These are phyloP conservation scores for Poliocrania exsul DNA, from an alignment of 2,797 vertebrate genomes.

Conservation along the genomic window DNA sequence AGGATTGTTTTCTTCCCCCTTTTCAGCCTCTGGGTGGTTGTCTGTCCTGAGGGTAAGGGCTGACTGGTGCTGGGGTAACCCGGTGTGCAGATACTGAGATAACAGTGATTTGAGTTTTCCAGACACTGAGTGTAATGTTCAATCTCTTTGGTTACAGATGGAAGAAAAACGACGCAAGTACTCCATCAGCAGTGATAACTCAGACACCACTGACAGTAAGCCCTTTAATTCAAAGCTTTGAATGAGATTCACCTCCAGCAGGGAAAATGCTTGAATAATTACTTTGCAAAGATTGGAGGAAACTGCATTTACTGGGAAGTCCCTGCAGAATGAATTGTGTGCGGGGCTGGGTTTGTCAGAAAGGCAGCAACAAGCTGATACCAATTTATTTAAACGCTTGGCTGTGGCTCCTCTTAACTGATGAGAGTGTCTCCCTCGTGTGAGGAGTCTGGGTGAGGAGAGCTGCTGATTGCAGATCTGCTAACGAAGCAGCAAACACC, in stretches of 20 bases:
- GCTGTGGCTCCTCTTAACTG: not conserved
- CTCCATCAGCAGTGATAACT: constrained; percentile 98
- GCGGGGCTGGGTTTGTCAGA: constrained; percentile 25
- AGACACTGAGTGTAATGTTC: constrained; percentile 7
- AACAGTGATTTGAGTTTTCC: constrained; percentile 12
- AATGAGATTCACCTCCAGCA: constrained; percentile 56
- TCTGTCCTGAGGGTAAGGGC: not conserved
- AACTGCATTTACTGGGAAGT: constrained; percentile 14
- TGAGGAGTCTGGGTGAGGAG: not conserved
- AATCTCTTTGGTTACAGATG: constrained; percentile 86
- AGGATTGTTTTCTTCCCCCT: not conserved
- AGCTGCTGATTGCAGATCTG: constrained; percentile 1
- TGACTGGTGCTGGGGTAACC: not conserved
- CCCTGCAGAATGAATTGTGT: not conserved
- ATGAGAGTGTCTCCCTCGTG: constrained; percentile 10
- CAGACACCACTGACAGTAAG: constrained; percentile 98
- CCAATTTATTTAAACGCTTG: not conserved
- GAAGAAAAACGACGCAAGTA: constrained; percentile 98
- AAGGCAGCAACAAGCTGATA: constrained; percentile 33
- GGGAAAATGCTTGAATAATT: constrained; percentile 52
- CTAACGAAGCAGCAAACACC: not conserved
- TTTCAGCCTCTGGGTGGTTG: not conserved
- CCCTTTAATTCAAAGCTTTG: constrained; percentile 60
- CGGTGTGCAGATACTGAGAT: not conserved
- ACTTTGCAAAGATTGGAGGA: not conserved